A percentile compares a stretch with the other conserved stretches of the same genome.
These are phyloP conservation scores for Lasioglossum calceatum DNA, from an alignment of 2,888 invertebrate species.

Conservation along the genomic window DNA sequence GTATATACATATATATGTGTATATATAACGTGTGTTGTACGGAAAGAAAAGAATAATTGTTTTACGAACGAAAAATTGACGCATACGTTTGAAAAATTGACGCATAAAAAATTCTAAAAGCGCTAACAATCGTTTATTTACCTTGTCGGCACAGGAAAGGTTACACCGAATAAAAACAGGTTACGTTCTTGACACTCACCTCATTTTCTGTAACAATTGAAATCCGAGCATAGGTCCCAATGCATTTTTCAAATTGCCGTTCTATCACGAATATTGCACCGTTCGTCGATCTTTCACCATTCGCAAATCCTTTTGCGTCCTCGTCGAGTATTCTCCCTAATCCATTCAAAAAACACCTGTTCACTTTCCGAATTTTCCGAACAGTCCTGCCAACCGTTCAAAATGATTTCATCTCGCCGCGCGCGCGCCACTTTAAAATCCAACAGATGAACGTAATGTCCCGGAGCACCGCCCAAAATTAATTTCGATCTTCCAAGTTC, in stretches of 20 bases:
- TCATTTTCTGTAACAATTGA: conserved; percentile 53
- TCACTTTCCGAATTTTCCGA: conserved; percentile 89
- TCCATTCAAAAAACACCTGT: conserved; percentile 93
- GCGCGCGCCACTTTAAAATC: conserved; percentile 71
- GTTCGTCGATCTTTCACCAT: conserved; percentile 61
- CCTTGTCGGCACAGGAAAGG: conserved; percentile 60
- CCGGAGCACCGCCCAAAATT: not conserved
- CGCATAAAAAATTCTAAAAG: conserved; percentile 2
- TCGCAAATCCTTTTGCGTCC: conserved; percentile 69
- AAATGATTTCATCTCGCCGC: conserved; percentile 35
- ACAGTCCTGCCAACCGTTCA: conserved; percentile 86
- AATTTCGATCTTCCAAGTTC: not conserved
- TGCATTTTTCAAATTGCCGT: conserved; percentile 58
- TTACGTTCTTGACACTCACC: conserved; percentile 65
- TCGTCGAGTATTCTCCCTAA: conserved; percentile 85
- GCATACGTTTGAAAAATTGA: not conserved
- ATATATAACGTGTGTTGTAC: not conserved
- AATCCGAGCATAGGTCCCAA: conserved; percentile 54
- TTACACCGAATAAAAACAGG: conserved; percentile 55
- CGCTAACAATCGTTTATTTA: conserved; percentile 69
- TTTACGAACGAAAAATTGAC: not conserved
- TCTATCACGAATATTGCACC: conserved; percentile 54
- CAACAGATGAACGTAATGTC: conserved; percentile 8
- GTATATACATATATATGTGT: not conserved
- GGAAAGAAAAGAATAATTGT: not conserved